Evolutionary conservation across 1,140 invertebrate species (phyloP).

Genomic region (Penaeus japonicus): DNA sequence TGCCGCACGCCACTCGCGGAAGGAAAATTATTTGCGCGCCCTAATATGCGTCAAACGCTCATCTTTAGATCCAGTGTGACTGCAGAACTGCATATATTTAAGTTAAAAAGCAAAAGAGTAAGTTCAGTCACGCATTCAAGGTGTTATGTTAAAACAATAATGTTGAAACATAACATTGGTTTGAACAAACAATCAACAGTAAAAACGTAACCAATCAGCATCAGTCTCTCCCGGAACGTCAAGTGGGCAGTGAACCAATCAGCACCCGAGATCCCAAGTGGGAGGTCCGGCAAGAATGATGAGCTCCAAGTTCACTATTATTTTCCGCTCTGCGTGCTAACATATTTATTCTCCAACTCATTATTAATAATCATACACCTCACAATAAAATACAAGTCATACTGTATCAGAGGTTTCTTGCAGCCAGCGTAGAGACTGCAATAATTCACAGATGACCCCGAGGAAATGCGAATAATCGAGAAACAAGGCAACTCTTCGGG

Average conservation of each 20-base stretch:
- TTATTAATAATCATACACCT: constrained; percentile 55
- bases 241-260: constrained; percentile 24
- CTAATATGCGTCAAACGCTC: too few species aligned
- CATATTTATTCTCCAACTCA: constrained; percentile 57
- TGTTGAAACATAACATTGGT: neutral
- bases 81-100: neutral
- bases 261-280: neutral
- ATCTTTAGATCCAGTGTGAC: neutral
- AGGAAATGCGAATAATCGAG: constrained; percentile 3
- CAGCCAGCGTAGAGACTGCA: constrained; percentile 1
- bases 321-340: constrained; percentile 55
- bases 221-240: constrained; percentile 3
- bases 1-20: neutral
- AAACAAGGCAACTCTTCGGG: constrained; percentile 36
- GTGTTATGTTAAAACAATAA: neutral
- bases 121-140: neutral
- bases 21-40: too few species aligned
- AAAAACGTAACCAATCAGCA: constrained; percentile 26
- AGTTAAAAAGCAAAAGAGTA: neutral
- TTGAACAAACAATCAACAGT: constrained; percentile 43
- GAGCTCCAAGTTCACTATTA: constrained; percentile 49
- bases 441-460: neutral
- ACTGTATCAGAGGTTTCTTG: constrained; percentile 29
- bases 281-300: constrained; percentile 43
- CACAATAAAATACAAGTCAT: constrained; percentile 54